Evolutionary conservation across 2,888 invertebrate species (phyloP).

Genomic region (Oxycera nigricornis): DNA sequence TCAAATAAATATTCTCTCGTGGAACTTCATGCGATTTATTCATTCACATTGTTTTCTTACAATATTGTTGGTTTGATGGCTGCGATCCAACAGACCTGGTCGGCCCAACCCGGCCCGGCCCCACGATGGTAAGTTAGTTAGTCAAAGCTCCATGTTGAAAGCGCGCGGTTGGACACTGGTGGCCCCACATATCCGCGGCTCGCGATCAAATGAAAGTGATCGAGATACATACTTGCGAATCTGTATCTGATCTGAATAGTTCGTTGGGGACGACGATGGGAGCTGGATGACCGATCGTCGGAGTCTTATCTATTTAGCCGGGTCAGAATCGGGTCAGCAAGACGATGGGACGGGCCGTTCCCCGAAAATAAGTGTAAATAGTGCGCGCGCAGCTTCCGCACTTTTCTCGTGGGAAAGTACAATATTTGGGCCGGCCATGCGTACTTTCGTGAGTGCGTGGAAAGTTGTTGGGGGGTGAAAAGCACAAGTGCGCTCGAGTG

Average conservation of each 20-base stretch:
- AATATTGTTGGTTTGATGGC: background rate
- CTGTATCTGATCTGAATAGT: background rate
- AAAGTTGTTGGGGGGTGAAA: slow-evolving; percentile 10
- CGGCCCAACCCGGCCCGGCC: slow-evolving; percentile 27
- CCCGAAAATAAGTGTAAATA: slow-evolving; percentile 33
- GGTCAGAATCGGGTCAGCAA: slow-evolving; percentile 36
- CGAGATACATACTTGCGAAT: background rate
- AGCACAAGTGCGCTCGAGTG: background rate
- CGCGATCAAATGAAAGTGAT: slow-evolving; percentile 12
- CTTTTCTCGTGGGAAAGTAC: slow-evolving; percentile 10
- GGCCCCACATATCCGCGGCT: background rate
- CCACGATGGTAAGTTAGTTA: slow-evolving; percentile 40
- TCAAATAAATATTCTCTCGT: background rate
- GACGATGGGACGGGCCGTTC: background rate
- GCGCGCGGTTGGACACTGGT: slow-evolving; percentile 46
- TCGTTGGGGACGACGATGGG: background rate
- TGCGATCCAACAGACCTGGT: background rate
- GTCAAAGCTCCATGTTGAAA: slow-evolving; percentile 49
- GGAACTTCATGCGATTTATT: slow-evolving; percentile 15
- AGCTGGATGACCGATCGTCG: background rate
- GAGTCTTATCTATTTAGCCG: background rate
- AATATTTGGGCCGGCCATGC: slow-evolving; percentile 4
- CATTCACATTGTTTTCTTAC: background rate
- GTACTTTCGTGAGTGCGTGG: background rate
- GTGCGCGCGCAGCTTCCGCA: slow-evolving; percentile 37